Evolutionary conservation across 2,888 invertebrate species (phyloP).

Genomic region (Chaitophorus viminalis): DNA sequence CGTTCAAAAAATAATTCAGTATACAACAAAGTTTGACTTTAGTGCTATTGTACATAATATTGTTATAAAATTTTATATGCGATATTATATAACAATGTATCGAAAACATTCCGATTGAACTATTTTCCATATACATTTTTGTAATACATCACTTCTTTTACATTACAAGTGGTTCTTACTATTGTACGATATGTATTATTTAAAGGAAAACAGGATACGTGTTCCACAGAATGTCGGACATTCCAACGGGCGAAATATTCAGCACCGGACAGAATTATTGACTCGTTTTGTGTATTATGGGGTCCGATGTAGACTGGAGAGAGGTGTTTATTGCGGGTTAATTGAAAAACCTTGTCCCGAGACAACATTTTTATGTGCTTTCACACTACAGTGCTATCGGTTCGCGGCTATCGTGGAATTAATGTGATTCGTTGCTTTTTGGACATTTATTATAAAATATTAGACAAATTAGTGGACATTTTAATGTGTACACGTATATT

Average conservation of each 20-base stretch:
- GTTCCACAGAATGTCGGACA: conserved; percentile 49
- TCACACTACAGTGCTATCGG: conserved; percentile 57
- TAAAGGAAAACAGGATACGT: conserved; percentile 51
- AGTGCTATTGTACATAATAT: no score
- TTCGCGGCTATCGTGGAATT: conserved; percentile 43
- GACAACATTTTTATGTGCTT: conserved; percentile 58
- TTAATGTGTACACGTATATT: conserved; percentile 7
- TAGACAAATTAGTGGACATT: conserved; percentile 53
- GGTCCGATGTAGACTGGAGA: conserved; percentile 37
- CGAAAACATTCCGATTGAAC: background rate
- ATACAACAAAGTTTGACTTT: no score
- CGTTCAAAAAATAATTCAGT: no score
- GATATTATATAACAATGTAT: no score
- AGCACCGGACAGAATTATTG: conserved; percentile 58
- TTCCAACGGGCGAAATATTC: conserved; percentile 60
- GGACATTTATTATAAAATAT: conserved; percentile 57
- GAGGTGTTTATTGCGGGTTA: conserved; percentile 59
- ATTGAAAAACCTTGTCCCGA: conserved; percentile 61
- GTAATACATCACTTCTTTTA: conserved; percentile 2
- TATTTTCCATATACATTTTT: background rate
- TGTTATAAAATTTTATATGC: no score
- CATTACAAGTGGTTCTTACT: conserved; percentile 6
- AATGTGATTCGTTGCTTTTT: conserved; percentile 57
- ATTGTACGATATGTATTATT: conserved; percentile 29
- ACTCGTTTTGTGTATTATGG: conserved; percentile 58